Base-by-base conservation (phyloP, 2,113 vertebrate genomes). In the Galeopterus variegatus region DNA sequence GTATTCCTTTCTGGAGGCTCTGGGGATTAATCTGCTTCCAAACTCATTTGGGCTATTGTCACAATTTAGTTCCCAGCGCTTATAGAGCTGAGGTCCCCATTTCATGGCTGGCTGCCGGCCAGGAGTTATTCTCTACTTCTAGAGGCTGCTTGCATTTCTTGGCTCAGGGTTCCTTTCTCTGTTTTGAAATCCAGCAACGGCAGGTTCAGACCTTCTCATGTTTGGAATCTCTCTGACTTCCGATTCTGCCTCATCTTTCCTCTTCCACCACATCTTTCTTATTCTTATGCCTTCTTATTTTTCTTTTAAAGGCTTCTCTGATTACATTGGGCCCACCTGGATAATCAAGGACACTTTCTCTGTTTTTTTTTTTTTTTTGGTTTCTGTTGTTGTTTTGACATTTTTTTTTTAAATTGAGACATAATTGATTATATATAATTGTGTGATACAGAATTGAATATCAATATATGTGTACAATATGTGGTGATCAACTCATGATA, bases 1-100 rank as follows among this genome's bases (percentile, higher is more conserved):
- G 6, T 73, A 72, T 75, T 75, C 36, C 58, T 94, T 94, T 87
- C 24, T 90, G 26, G 73, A 86, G 58, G 58, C 18, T 60, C 31
- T 69, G 28, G 31, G 36, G 72, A 58, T 90, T 90, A 64, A 93
- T 90, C 33, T 21, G 21, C 60, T 96, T 93, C 75, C 76, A 82
- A 48, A 31, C 8, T 82, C 17, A 36, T 80, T 80, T 26, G 18
- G 23, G 17, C 70, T 91, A 15, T 82, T 94, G 82, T 91, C 33
- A 92, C 45, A 92, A 72, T 87, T 92, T 45, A 80, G 73, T 92
- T 92, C 56, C 56, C 87, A 72, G 28, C 13, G 21, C n/a, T 87
- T 64, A 28, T 23, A 64, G 64, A 21, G 45, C n/a, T 92, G 2
- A 86, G 12, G 54, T 80, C 26, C 15, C 21, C 28, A 56, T 79